Percentiles rank a stretch among this genome's conserved stretches.
Conservation (phyloP, 1,140 invertebrate species). For the Rhyzopertha dominica region DNA sequence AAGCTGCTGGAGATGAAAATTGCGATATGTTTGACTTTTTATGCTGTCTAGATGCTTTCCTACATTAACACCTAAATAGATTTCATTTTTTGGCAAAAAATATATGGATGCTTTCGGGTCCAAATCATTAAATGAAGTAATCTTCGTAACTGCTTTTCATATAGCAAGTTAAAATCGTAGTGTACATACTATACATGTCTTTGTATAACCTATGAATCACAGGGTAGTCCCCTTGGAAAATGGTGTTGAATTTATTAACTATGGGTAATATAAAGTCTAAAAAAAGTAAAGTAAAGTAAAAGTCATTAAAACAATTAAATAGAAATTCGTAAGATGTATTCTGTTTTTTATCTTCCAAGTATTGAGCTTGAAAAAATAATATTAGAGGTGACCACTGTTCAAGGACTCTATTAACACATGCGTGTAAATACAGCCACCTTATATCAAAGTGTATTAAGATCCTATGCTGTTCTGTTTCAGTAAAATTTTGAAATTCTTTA, state of each 20-base stretch:
- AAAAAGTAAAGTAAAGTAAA: conserved; percentile 18
- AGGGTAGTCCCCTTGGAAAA: conserved; percentile 28
- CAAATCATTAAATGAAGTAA: conserved; percentile 16
- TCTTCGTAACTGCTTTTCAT: conserved; percentile 23
- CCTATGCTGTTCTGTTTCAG: conserved; percentile 18
- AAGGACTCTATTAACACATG: conserved; percentile 19
- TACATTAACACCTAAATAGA: too few relatives aligned
- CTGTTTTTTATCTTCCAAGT: conserved; percentile 15
- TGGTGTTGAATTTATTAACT: conserved; percentile 25
- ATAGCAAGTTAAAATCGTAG: conserved; percentile 19
- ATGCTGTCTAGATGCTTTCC: too few relatives aligned
- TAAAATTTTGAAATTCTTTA: conserved; percentile 20
- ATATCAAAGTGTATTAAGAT: conserved; percentile 26
- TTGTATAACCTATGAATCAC: conserved; percentile 20
- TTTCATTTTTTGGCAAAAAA: too few relatives aligned
- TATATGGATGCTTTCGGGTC: neutral
- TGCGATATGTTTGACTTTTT: too few relatives aligned
- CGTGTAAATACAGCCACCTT: conserved; percentile 19
- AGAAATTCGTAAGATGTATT: conserved; percentile 14
- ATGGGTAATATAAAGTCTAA: conserved; percentile 24
- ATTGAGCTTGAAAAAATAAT: conserved; percentile 19
- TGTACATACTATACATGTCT: conserved; percentile 18
- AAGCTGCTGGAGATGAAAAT: too few relatives aligned
- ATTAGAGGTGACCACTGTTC: conserved; percentile 25
- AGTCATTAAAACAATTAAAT: conserved; percentile 19